Base-by-base conservation (phyloP, 2,797 vertebrate species). In the Sternarchorhynchus goeldii region DNA sequence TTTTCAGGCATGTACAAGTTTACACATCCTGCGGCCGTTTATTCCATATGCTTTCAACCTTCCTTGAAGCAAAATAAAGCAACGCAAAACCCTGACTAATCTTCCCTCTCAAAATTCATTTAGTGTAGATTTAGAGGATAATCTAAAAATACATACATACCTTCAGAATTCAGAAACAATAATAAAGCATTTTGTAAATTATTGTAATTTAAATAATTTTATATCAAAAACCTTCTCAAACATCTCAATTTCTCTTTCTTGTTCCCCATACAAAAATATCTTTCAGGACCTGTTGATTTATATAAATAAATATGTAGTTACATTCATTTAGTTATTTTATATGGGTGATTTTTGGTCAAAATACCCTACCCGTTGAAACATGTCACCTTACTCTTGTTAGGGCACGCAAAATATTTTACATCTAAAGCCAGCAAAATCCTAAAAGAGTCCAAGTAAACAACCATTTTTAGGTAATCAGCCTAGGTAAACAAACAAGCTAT, bases 361-460 rank as follows among this genome's bases (percentile, higher is more conserved):
- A 70, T 53, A 14, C 2, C 45, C 6, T 68, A 74, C 79, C 53
- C 81, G 84, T 80, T 73, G 77, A 78, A 83, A 83, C 82, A 73
- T 20, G 66, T 68, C 63, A 25, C n/a, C 16, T 4, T 58, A 21
- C 20, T 74, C 84, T 56, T 82, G 84, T 83, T 71, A 17, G 56
- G 76, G 68, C 84, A 80, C 20, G 80, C 77, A 73, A 65, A 58
- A 83, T 41, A 81, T 39, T 73, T 74, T 53, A 73, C 60, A 65
- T 36, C 31, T 73, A 58, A 58, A 17, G 4, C 10, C 59, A 66
- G 3, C 12, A 32, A 20, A 53, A 31, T 29, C 17, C 41, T 58
- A 16, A n/a, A 64, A n/a, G 14, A 59, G n/a, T 5, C 25, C 55
- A 29, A 73, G 3, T 31, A 72, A 17, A 14, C 6, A 12, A 34